A percentile compares a stretch with the other conserved stretches of the same genome.
These are phyloP conservation scores for Belgica antarctica DNA, from an alignment of 2,888 invertebrate species.

Conservation along the genomic window DNA sequence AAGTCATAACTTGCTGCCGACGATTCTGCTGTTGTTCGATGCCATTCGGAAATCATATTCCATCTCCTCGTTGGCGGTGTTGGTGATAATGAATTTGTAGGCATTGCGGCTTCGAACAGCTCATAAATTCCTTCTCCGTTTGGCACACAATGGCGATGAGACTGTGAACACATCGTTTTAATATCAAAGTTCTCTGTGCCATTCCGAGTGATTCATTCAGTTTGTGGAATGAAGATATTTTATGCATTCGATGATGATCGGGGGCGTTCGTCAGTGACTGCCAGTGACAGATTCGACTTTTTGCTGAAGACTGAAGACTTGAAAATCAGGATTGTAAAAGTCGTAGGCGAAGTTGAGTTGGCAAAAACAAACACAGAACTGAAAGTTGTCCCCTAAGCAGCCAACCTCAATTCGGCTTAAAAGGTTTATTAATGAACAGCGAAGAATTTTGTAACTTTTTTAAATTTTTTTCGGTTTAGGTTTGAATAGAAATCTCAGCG, in stretches of 20 bases:
- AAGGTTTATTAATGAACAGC: slow-evolving; percentile 31
- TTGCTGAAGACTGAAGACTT: no score
- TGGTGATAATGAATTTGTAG: background rate
- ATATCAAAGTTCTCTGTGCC: slow-evolving; percentile 17
- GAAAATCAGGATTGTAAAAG: no score
- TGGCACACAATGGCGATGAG: background rate
- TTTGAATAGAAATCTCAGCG: slow-evolving; percentile 28
- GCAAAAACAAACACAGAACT: no score
- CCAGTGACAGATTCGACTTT: no score
- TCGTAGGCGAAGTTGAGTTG: no score
- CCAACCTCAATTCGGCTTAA: slow-evolving; percentile 13
- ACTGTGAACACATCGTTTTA: slow-evolving; percentile 4
- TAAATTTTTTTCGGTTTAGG: slow-evolving; percentile 24
- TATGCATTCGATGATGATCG: no score
- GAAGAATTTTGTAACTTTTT: slow-evolving; percentile 40
- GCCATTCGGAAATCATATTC: background rate
- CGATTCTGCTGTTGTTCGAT: background rate
- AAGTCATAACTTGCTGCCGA: background rate
- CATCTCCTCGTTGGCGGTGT: slow-evolving; percentile 1
- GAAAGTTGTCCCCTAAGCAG: no score
- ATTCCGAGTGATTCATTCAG: background rate
- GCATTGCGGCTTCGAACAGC: background rate
- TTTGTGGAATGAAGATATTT: no score
- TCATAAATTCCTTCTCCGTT: background rate
- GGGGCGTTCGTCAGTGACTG: no score